Evolutionary conservation across 2,797 vertebrate species (phyloP).

Genomic region (Poeciliopsis turneri): DNA sequence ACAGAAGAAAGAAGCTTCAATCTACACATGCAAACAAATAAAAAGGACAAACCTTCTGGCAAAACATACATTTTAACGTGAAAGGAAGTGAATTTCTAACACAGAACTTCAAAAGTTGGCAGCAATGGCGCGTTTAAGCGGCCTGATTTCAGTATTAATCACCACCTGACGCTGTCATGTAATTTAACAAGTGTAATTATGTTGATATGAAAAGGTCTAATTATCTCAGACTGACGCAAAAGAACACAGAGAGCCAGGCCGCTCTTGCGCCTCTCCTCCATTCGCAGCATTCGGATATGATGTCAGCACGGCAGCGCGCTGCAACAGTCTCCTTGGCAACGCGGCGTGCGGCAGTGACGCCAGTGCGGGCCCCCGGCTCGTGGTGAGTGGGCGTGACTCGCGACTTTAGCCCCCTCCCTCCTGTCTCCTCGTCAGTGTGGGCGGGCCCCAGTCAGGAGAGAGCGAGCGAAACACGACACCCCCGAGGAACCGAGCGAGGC

Average conservation of each 20-base stretch:
- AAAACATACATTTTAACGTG: background rate
- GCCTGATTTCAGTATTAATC: constrained; percentile 48
- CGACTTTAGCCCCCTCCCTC: constrained; percentile 54
- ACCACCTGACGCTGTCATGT: constrained; percentile 40
- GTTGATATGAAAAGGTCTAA: constrained; percentile 49
- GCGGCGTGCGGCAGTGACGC: constrained; percentile 81
- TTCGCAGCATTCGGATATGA: constrained; percentile 71
- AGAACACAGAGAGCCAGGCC: constrained; percentile 29
- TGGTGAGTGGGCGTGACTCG: constrained; percentile 83
- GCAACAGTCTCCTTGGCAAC: constrained; percentile 79
- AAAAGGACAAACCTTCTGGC: background rate
- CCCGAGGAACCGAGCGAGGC: constrained; percentile 69
- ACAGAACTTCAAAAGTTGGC: constrained; percentile 2
- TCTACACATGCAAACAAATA: background rate
- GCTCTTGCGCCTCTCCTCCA: constrained; percentile 45
- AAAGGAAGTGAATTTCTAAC: background rate
- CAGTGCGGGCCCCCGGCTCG: constrained; percentile 69
- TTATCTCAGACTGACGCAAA: constrained; percentile 72
- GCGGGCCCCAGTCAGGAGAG: constrained; percentile 76
- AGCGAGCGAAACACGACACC: constrained; percentile 83
- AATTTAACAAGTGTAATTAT: constrained; percentile 54
- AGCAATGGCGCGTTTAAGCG: background rate
- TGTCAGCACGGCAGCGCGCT: constrained; percentile 66
- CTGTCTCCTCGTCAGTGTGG: constrained; percentile 71
- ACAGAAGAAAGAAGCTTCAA: background rate